Base-by-base conservation (phyloP, 2,113 vertebrate species). In the Taxidea taxus region DNA sequence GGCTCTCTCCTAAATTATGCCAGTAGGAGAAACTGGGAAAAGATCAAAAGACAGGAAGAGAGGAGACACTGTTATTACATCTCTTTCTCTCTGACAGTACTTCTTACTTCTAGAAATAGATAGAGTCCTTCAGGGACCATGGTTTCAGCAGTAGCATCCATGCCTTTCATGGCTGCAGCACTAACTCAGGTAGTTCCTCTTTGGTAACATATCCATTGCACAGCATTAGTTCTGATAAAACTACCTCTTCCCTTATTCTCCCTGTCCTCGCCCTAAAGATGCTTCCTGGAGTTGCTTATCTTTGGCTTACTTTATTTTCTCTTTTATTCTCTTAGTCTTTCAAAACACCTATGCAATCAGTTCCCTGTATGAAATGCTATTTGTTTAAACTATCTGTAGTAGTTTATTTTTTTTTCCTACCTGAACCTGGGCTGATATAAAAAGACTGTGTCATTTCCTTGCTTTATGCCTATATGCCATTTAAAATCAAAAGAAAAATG, bases 321-420 rank as follows among this genome's bases (percentile, higher is more conserved):
- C 23, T 64, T 70, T 87, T 1, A 39, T 9, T 91, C 7, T 80
- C 6, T 1, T 37, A 49, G 14, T n/a, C 7, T 78, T 92, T 75
- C 37, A 1, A 49, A 49, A 29, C 2, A 39, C 9, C 6, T 47
- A 3, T 49, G 21, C 29, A 58, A 51, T 31, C 60, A 96, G 21
- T 49, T 49, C 9, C 20, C 2, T 54, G 11, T 60, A 23, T 70
- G 77, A 66, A 91, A 39, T 70, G 0, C 23, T 78, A 75, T 39
- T 86, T 87, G 21, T 81, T 62, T 90, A n/a, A 78, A 58, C 25
- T 90, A 4, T 29, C 13, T 84, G 7, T 58, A 60, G 11, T 60
- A 42, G 16, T 83, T 95, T 84, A 74, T 44, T 42, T 94, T 96
- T 94, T 96, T 95, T 87, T 64, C 47, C 44, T 85, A 58, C 5